phyloP scores from a whole-genome alignment of 2,888 invertebrate species.

The Mesodorylaimus sp. region DNA sequence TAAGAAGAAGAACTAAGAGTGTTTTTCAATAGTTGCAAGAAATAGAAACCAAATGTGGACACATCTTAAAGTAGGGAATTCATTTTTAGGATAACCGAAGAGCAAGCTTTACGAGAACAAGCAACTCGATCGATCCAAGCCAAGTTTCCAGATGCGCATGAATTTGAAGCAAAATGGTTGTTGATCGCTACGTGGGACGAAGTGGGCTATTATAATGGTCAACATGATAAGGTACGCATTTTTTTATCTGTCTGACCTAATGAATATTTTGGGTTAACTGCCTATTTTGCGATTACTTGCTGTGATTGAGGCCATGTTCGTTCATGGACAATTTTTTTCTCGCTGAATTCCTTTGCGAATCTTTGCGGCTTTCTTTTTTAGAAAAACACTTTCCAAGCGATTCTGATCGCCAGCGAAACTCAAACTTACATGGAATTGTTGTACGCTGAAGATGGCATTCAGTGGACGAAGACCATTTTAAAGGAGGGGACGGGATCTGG shows the following conservation, averaged over 20 bases:
- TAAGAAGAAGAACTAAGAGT: too few relatives aligned
- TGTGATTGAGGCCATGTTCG: not conserved
- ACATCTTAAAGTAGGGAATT: too few relatives aligned
- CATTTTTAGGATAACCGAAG: constrained; percentile 18
- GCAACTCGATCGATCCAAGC: constrained; percentile 52
- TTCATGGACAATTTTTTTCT: not conserved
- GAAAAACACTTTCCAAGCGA: constrained; percentile 70
- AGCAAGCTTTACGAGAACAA: constrained; percentile 30
- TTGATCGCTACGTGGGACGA: constrained; percentile 77
- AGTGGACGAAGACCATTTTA: constrained; percentile 46
- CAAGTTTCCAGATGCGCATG: constrained; percentile 49
- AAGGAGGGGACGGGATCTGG: too few relatives aligned
- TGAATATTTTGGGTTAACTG: not conserved
- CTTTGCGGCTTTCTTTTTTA: constrained; percentile 22
- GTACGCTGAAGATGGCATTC: constrained; percentile 67
- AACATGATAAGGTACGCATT: constrained; percentile 43
- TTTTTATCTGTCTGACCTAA: not conserved
- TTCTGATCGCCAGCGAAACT: constrained; percentile 51
- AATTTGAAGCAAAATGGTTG: constrained; percentile 56
- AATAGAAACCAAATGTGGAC: too few relatives aligned
- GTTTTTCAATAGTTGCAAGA: too few relatives aligned
- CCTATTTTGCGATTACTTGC: not conserved
- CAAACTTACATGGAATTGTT: constrained; percentile 66
- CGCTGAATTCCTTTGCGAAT: not conserved
- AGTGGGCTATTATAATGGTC: constrained; percentile 55